Evolutionary conservation across 2,113 vertebrate species (phyloP).

Genomic region (Promerops cafer): DNA sequence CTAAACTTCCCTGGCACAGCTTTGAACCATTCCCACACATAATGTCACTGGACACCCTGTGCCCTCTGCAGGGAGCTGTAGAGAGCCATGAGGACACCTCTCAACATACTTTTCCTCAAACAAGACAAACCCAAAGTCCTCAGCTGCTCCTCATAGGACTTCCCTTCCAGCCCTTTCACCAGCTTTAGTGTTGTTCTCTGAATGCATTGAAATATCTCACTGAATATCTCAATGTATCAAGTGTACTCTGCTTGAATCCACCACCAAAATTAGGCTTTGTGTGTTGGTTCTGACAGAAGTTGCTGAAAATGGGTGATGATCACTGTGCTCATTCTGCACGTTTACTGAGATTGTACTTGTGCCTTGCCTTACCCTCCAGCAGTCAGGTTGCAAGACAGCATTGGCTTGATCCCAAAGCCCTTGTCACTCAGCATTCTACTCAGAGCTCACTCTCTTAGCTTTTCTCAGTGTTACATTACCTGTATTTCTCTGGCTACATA

Average conservation of each 20-base stretch:
- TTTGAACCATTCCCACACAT: not conserved
- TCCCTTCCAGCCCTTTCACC: not conserved
- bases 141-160: accelerated
- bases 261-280: not conserved
- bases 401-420: not conserved
- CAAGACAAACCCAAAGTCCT: not conserved
- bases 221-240: too few species aligned
- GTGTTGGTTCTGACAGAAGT: not conserved
- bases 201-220: not conserved
- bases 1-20: not conserved
- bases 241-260: not conserved
- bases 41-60: not conserved
- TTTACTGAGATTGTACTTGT: not conserved
- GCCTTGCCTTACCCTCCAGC: not conserved
- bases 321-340: not conserved
- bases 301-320: not conserved
- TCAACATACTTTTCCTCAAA: not conserved
- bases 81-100: not conserved
- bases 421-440: not conserved
- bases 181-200: not conserved
- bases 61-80: not conserved
- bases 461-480: not conserved
- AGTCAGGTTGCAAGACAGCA: not conserved
- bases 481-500: not conserved
- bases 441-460: not conserved